These are phyloP conservation scores for Prenolepis imparis DNA, from an alignment of 2,888 invertebrate species.

Conservation along the genomic window DNA sequence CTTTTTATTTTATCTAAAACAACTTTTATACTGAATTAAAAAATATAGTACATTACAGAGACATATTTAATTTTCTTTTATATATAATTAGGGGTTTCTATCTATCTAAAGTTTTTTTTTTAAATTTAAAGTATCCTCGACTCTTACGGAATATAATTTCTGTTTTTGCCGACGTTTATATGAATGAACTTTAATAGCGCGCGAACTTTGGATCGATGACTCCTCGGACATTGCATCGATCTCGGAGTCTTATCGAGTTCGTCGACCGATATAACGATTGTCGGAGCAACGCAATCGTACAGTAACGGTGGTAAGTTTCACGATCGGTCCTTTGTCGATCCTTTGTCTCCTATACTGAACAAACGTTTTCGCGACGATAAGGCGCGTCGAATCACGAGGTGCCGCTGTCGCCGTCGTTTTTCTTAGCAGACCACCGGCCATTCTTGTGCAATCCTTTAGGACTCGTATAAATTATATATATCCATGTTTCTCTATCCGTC, in stretches of 20 bases:
- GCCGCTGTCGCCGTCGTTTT: conserved; percentile 55
- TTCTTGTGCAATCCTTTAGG: conserved; percentile 79
- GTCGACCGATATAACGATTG: conserved; percentile 45
- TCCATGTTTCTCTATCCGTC: conserved; percentile 52
- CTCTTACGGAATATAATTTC: neutral
- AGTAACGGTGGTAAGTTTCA: conserved; percentile 56
- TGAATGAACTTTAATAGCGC: neutral
- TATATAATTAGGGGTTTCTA: too few species aligned
- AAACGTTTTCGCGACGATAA: conserved; percentile 74
- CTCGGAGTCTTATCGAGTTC: conserved; percentile 56
- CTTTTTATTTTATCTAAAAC: neutral
- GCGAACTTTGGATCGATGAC: neutral
- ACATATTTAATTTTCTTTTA: neutral
- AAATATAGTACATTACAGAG: neutral
- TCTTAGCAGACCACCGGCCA: conserved; percentile 66
- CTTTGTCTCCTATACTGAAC: conserved; percentile 71
- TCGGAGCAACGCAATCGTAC: conserved; percentile 58
- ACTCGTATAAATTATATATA: conserved; percentile 79
- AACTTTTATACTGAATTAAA: neutral
- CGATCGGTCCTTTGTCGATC: conserved; percentile 74
- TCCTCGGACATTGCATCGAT: conserved; percentile 47
- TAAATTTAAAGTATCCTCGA: neutral
- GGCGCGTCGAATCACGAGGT: conserved; percentile 77
- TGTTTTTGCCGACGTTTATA: neutral
- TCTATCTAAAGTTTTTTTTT: too few species aligned